phyloP scores from a whole-genome alignment of 2,888 invertebrate species.

The Zygogramma bicolorata region DNA sequence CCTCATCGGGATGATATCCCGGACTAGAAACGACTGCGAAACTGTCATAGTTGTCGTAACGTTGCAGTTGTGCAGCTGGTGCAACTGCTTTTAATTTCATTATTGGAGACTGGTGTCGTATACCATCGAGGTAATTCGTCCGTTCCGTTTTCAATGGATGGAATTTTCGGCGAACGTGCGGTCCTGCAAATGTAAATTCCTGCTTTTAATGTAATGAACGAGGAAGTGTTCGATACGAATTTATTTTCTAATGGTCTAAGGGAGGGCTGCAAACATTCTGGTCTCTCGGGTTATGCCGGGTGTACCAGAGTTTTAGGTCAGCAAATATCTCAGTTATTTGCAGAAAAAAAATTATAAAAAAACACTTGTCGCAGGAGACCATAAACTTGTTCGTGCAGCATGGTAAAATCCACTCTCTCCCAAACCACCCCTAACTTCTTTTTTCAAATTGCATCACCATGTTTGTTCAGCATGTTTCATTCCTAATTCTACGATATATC shows the following conservation, averaged over 20 bases:
- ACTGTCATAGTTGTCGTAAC: slow-evolving; percentile 22
- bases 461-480: no score
- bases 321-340: no score
- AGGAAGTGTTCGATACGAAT: background rate
- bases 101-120: slow-evolving; percentile 14
- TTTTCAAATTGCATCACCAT: no score
- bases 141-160: slow-evolving; percentile 23
- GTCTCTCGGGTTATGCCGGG: no score
- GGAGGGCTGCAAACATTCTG: no score
- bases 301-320: no score
- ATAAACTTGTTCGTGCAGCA: no score
- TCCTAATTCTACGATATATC: no score
- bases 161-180: slow-evolving; percentile 36
- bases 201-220: background rate
- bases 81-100: slow-evolving; percentile 31
- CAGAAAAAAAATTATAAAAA: no score
- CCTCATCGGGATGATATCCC: slow-evolving; percentile 14
- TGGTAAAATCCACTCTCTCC: no score
- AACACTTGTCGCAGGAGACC: no score
- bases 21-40: slow-evolving; percentile 29
- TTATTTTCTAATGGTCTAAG: background rate
- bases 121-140: slow-evolving; percentile 40
- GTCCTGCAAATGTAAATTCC: slow-evolving; percentile 20
- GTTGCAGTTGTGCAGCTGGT: slow-evolving; percentile 22
- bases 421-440: no score